Evolutionary conservation across 2,888 invertebrate species (phyloP).

Genomic region (Lasioglossum oenotherae): DNA sequence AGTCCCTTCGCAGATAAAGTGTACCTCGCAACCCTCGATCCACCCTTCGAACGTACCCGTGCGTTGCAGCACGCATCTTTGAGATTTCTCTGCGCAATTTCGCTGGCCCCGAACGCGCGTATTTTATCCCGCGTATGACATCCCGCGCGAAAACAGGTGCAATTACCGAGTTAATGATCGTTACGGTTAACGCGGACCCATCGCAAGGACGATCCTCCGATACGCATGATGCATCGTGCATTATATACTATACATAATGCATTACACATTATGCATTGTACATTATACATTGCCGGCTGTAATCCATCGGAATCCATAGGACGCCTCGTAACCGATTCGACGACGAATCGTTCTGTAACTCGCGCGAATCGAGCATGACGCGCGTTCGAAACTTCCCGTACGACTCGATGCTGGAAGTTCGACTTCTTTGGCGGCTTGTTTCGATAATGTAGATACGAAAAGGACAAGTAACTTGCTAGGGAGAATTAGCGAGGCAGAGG

Average conservation of each 20-base stretch:
- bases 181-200: constrained; percentile 68
- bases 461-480: constrained; percentile 60
- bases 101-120: background rate
- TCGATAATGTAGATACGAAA: constrained; percentile 75
- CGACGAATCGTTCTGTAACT: background rate
- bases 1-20: background rate
- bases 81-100: background rate
- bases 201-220: constrained; percentile 43
- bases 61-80: background rate
- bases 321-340: background rate
- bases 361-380: background rate
- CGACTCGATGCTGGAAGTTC: background rate
- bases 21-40: background rate
- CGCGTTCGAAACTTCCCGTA: background rate
- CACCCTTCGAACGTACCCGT: background rate
- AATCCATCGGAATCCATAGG: constrained; percentile 40
- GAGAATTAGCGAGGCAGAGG: constrained; percentile 63
- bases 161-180: constrained; percentile 83
- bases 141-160: constrained; percentile 81
- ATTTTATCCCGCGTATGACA: constrained; percentile 68
- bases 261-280: background rate
- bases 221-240: background rate
- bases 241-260: background rate
- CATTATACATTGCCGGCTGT: constrained; percentile 4
- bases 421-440: constrained; percentile 50